Base-by-base conservation (phyloP, 2,797 vertebrate genomes). In the Amblyopsis hoosieri region DNA sequence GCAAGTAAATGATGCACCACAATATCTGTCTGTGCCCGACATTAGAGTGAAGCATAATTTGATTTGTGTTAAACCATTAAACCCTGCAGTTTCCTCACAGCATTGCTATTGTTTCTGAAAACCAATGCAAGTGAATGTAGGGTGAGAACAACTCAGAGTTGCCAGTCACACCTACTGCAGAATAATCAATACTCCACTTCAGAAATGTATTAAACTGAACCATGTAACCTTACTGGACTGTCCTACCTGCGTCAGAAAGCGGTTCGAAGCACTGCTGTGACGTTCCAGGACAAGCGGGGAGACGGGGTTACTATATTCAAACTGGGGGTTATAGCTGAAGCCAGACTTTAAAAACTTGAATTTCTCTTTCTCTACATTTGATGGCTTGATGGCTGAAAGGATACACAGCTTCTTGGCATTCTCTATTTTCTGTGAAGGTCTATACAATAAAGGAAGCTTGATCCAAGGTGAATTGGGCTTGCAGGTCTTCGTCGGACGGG, bases 231-330 rank as follows among this genome's bases (percentile, higher is more conserved):
- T 57, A 19, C 12, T 47, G 29, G 23, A 3, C 13, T 14, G 37
- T 42, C 64, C 71, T 91, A 97, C 96, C 95, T 98, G 96, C 57
- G 93, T 93, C n/a, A 98, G 93, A 74, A 99, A 99, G 42, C 87
- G 92, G 66, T 95, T 91, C 0, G 96, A 97, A 0, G 96, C 94
- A 0, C 82, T 88, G 88, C 88, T 93, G 64, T 97, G 90, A 66
- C 91, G 94, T 19, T 89, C 93, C 83, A 98, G 81, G 45, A 96
- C 76, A 0, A 75, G 82, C 0, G 92, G 89, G 73, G 94, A 74
- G 3, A 91, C 87, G 0, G 95, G 93, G 69, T 91, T 94, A 60
- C 90, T 93, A 69, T 99, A 99, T 42, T 96, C 94, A 88, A 99
- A 99, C 17, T 96, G 96, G 12, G 97, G 97, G 61, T 97, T 93